phyloP scores from a whole-genome alignment of 2,797 vertebrate species.

The Mastacembelus armatus region DNA sequence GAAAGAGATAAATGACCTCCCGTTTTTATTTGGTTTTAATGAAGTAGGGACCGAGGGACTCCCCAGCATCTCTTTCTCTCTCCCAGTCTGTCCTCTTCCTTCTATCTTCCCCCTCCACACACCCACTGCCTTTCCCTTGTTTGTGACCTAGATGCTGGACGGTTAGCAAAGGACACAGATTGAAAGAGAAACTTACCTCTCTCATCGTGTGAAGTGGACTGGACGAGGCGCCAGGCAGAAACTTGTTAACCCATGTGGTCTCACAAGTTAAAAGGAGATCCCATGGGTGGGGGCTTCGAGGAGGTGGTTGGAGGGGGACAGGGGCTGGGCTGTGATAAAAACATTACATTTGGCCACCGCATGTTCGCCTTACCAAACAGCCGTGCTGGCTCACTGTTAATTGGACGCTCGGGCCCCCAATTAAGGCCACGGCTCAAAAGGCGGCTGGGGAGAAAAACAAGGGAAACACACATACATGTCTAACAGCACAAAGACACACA shows the following conservation, averaged over 20 bases:
- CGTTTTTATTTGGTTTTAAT: conserved; percentile 88
- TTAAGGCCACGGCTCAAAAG: conserved; percentile 89
- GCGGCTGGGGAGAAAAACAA: conserved; percentile 83
- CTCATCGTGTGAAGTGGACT: conserved; percentile 46
- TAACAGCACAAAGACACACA: conserved; percentile 1
- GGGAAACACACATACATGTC: conserved; percentile 37
- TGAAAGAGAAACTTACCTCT: conserved; percentile 50
- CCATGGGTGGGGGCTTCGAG: conserved; percentile 18
- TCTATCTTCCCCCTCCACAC: conserved; percentile 43
- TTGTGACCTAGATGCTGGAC: conserved; percentile 84
- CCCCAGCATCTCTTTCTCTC: conserved; percentile 69
- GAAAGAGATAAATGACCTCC: conserved; percentile 86
- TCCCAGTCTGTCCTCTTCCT: conserved; percentile 60
- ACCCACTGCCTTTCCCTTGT: conserved; percentile 52
- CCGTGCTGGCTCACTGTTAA: conserved; percentile 82
- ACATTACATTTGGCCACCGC: conserved; percentile 75
- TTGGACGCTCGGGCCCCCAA: conserved; percentile 89
- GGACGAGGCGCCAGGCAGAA: conserved; percentile 36
- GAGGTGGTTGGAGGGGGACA: conserved; percentile 4
- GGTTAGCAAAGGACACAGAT: conserved; percentile 70
- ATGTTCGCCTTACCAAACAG: conserved; percentile 79
- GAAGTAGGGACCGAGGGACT: conserved; percentile 86
- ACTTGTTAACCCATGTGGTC: conserved; percentile 53
- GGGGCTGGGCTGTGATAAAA: conserved; percentile 39
- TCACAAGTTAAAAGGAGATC: conserved; percentile 44